Percentiles rank a stretch among this genome's conserved stretches.
Conservation (phyloP, 2,113 vertebrate species). For the Bufo gargarizans region DNA sequence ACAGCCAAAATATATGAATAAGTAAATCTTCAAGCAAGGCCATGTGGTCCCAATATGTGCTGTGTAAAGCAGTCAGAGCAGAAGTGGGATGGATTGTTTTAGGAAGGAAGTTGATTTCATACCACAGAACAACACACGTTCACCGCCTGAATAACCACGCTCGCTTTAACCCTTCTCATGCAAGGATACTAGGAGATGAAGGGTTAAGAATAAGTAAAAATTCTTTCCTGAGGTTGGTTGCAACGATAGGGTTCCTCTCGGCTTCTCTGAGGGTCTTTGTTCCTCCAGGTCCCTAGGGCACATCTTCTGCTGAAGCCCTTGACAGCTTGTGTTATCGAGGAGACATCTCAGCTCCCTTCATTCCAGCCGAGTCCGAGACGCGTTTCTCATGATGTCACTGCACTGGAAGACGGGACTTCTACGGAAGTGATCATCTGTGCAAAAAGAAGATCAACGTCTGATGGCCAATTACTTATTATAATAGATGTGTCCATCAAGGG, state of each 20-base stretch:
- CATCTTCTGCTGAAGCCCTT: conserved; percentile 70
- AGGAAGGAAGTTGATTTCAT: conserved; percentile 39
- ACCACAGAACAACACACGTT: not conserved
- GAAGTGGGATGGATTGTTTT: conserved; percentile 17
- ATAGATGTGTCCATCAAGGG: not conserved
- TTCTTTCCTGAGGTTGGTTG: conserved; percentile 70
- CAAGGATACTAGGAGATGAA: not conserved
- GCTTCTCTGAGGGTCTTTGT: conserved; percentile 74
- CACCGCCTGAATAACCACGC: not conserved
- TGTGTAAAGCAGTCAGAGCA: not conserved
- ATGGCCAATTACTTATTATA: not conserved
- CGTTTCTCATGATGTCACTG: conserved; percentile 71
- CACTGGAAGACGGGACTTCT: conserved; percentile 66
- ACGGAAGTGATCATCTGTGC: conserved; percentile 45
- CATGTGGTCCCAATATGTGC: conserved; percentile 35
- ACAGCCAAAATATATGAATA: not conserved
- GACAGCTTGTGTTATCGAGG: conserved; percentile 77
- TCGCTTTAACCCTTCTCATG: not conserved
- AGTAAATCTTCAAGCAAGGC: not conserved
- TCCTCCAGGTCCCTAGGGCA: conserved; percentile 68
- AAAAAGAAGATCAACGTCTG: not conserved
- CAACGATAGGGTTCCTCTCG: conserved; percentile 68
- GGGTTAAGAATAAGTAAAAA: conserved; percentile 59
- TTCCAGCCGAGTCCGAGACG: conserved; percentile 52
- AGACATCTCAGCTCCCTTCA: conserved; percentile 74